Evolutionary conservation across 2,888 invertebrate genomes (phyloP), one percentile per base, ranked within the genome.

Genomic region (Gastrophysa polygoni): DNA sequence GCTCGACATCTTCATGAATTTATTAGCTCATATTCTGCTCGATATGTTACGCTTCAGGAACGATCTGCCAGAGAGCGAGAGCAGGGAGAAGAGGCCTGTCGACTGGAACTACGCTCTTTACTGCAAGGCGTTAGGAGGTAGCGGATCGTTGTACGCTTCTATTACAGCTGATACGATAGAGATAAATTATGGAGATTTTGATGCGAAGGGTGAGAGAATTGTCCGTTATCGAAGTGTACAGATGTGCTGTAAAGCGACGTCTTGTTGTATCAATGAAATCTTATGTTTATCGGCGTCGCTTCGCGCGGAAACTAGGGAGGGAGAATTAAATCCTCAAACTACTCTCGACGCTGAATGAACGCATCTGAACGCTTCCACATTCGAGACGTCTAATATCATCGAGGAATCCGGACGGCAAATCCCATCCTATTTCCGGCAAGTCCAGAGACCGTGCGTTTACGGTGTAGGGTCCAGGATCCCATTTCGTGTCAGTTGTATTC

Each of bases 401-500:
- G 38, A 38, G 38, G 38, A 8, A 38, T 38, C 14, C 14, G 4
- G 38, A 44, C 54, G 54, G 51, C 57, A 62, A 54, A 46, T 57
- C 52, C n/a, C 54, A 51, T 62, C 58, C 57, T 54, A 46, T 62
- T 52, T 38, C 51, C 57, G 43, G 38, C 57, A 54, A 55, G 49
- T 18, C n/a, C 59, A 51, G 60, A 59, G 59, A 66, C 65, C 57
- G 61, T 66, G 55, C 66, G 61, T 64, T 61, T 70, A 67, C 68
- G 67, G 54, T 54, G 24, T 65, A 59, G 66, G 68, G 67, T 66
- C 68, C 64, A 58, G 64, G 64, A 66, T 66, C 66, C 67, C 67
- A 68, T 66, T 67, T 61, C 64, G 61, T 64, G 67, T 67, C 68
- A 67, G 64, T 66, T 67, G 70, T 64, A 68, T 70, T 67, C 70